These are phyloP conservation scores for Drosophila oshimai DNA, from an alignment of 1,140 invertebrate species.

Conservation along the genomic window DNA sequence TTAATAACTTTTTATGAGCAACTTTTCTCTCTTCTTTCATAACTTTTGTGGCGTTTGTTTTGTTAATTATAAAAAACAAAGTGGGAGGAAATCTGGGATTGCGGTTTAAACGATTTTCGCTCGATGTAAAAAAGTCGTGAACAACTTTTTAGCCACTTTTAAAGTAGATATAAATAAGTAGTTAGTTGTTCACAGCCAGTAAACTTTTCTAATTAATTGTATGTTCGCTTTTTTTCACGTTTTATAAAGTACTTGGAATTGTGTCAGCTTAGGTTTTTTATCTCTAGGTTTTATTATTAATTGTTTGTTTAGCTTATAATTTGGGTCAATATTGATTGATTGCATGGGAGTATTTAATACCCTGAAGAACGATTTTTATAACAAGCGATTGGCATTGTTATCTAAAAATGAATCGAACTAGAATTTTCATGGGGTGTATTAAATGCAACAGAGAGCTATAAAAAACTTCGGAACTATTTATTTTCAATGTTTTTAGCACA, in stretches of 20 bases:
- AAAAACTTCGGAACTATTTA: not conserved
- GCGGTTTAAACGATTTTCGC: constrained; percentile 13
- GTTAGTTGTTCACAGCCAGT: not conserved
- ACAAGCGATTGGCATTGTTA: constrained; percentile 12
- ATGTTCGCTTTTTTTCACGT: not conserved
- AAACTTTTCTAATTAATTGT: constrained; percentile 27
- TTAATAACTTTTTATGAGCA: constrained; percentile 78
- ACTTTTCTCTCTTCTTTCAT: constrained; percentile 48
- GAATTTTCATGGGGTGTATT: not conserved
- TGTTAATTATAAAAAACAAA: constrained; percentile 50
- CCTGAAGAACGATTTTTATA: not conserved
- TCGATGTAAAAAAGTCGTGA: constrained; percentile 2
- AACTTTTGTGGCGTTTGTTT: constrained; percentile 53
- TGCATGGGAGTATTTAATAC: constrained; percentile 24
- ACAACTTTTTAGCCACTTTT: constrained; percentile 24
- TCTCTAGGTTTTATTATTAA: constrained; percentile 27
- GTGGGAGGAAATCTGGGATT: constrained; percentile 14
- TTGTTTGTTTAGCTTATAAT: constrained; percentile 36
- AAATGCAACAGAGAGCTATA: not conserved
- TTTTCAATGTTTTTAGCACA: no score
- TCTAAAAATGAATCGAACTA: not conserved
- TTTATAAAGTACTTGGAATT: constrained; percentile 14
- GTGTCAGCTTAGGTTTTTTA: constrained; percentile 14
- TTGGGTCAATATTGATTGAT: constrained; percentile 60
- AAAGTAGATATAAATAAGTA: constrained; percentile 23